Evolutionary conservation across 2,888 invertebrate species (phyloP).

Genomic region (Odontomyia ornata): DNA sequence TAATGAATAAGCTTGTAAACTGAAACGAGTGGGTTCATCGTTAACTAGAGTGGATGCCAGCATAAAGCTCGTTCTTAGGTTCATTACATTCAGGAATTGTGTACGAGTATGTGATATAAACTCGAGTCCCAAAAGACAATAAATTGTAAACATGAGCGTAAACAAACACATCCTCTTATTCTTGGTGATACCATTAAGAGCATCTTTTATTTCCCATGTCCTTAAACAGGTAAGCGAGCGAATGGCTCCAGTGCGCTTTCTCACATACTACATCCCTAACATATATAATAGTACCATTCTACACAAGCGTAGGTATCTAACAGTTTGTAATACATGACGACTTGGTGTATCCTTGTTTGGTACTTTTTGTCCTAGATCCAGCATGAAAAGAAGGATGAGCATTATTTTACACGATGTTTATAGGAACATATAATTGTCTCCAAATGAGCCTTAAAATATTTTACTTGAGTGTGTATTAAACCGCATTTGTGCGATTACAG

Average conservation of each 20-base stretch:
- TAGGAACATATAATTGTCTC: background rate
- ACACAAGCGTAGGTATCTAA: background rate
- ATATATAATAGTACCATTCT: background rate
- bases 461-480: background rate
- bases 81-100: constrained; percentile 9
- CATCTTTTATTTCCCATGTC: constrained; percentile 32
- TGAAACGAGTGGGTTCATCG: background rate
- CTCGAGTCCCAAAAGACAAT: background rate
- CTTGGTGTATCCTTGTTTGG: background rate
- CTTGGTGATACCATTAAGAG: constrained; percentile 30
- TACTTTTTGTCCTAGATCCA: background rate
- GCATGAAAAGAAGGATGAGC: background rate
- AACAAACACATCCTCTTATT: background rate
- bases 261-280: too few species aligned
- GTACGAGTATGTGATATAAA: background rate
- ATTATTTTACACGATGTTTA: background rate
- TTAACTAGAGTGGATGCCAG: constrained; percentile 14
- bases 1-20: background rate
- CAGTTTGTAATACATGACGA: background rate
- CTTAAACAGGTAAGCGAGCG: constrained; percentile 23
- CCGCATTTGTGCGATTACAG: background rate
- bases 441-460: constrained; percentile 12
- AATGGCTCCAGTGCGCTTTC: background rate
- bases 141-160: background rate
- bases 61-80: background rate